phyloP scores from a whole-genome alignment of 2,888 invertebrate species.

The Chymomyza caudatula region DNA sequence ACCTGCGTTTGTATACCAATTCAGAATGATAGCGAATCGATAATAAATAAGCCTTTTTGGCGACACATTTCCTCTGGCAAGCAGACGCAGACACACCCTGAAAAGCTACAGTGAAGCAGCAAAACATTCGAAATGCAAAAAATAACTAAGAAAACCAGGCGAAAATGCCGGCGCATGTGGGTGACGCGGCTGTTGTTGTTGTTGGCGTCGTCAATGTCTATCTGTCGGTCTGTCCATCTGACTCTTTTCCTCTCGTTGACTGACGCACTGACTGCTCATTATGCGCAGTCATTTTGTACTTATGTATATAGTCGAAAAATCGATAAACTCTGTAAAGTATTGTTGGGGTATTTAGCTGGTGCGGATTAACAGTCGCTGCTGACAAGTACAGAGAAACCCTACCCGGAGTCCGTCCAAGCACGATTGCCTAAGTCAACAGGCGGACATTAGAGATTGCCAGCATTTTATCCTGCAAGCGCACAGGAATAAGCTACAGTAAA shows the following conservation, averaged over 20 bases:
- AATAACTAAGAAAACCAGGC: background rate
- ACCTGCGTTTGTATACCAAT: background rate
- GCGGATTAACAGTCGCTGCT: background rate
- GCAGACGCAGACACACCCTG: constrained; percentile 53
- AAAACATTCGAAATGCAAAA: constrained; percentile 4
- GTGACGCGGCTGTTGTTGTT: background rate
- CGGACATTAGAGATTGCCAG: constrained; percentile 16
- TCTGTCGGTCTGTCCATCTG: background rate
- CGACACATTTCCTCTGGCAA: constrained; percentile 60
- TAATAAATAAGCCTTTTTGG: constrained; percentile 66
- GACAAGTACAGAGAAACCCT: background rate
- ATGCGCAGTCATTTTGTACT: constrained; percentile 59
- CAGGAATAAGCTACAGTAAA: constrained; percentile 27
- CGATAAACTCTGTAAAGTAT: constrained; percentile 67
- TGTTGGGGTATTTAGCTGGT: constrained; percentile 38
- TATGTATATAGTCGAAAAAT: constrained; percentile 47
- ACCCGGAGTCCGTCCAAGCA: background rate
- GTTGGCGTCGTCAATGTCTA: background rate
- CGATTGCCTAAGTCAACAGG: constrained; percentile 51
- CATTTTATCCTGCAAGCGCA: background rate
- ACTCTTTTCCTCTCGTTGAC: constrained; percentile 2
- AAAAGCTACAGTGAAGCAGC: constrained; percentile 16
- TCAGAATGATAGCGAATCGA: constrained; percentile 60
- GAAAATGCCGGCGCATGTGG: constrained; percentile 5
- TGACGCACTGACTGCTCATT: constrained; percentile 55